Conservation (phyloP, 2,113 vertebrate genomes). For the Regulus satrapa region DNA sequence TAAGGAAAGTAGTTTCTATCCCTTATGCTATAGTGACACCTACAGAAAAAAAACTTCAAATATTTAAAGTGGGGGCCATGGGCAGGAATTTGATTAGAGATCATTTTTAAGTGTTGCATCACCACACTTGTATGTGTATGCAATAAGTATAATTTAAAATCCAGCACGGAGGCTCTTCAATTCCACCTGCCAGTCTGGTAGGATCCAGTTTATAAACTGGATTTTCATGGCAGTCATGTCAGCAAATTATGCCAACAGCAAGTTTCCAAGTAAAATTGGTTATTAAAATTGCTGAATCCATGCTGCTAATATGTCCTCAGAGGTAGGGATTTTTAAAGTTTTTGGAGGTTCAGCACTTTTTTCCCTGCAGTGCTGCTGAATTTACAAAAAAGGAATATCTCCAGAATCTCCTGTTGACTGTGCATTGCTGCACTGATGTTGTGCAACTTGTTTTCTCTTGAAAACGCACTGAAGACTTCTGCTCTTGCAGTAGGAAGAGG, state of each 20-base stretch:
- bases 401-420: not conserved
- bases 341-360: slow-evolving; percentile 24
- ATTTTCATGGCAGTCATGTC: not conserved
- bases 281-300: slow-evolving; percentile 23
- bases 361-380: not conserved
- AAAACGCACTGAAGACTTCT: not conserved
- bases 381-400: not conserved
- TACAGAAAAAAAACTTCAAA: slow-evolving; percentile 63
- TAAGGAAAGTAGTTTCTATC: slow-evolving; percentile 42
- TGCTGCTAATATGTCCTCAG: slow-evolving; percentile 14
- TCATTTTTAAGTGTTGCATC: not conserved
- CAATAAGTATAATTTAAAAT: not conserved
- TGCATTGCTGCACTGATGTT: not conserved
- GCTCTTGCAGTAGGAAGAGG: not conserved
- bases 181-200: not conserved
- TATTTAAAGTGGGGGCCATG: not conserved
- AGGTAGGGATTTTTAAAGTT: not conserved
- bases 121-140: not conserved
- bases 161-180: not conserved
- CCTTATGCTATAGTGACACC: slow-evolving; percentile 75
- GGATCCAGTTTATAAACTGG: slow-evolving; percentile 4
- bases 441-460: not conserved
- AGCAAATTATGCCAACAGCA: slow-evolving; percentile 21
- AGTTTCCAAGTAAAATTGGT: slow-evolving; percentile 6
- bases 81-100: not conserved